Evolutionary conservation across 2,113 vertebrate species (phyloP).

Genomic region (Blennius ocellaris): DNA sequence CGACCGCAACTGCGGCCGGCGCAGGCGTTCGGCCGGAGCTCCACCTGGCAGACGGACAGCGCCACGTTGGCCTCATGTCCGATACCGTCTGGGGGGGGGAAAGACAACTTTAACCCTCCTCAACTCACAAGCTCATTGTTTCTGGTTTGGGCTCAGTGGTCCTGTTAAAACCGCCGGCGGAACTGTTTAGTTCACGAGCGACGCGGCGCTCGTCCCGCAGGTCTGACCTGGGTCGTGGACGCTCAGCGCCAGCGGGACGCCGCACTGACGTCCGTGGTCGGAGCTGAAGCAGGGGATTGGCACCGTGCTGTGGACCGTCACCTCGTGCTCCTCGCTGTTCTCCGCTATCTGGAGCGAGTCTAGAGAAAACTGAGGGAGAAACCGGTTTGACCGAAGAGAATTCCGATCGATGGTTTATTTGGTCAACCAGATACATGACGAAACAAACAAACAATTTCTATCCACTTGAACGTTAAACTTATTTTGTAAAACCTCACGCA

Average conservation of each 20-base stretch:
- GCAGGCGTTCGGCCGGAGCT: slow-evolving; percentile 73
- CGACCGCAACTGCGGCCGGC: slow-evolving; percentile 70
- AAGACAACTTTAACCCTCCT: slow-evolving; percentile 28
- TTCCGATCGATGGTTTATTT: background rate
- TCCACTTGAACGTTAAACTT: too few species aligned
- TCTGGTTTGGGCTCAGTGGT: too few species aligned
- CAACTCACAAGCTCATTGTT: too few species aligned
- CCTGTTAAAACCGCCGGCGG: too few species aligned
- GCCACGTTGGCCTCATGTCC: slow-evolving; percentile 67
- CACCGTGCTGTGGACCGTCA: slow-evolving; percentile 85
- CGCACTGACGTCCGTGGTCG: slow-evolving; percentile 71
- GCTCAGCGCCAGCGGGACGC: slow-evolving; percentile 80
- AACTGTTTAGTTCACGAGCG: too few species aligned
- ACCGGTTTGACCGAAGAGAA: background rate
- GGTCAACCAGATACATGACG: too few species aligned
- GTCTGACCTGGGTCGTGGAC: slow-evolving; percentile 80
- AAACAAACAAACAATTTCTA: too few species aligned
- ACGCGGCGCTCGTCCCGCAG: background rate
- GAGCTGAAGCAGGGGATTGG: slow-evolving; percentile 76
- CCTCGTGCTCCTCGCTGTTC: slow-evolving; percentile 81
- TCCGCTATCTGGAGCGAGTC: slow-evolving; percentile 84
- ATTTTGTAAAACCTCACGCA: too few species aligned
- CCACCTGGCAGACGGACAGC: slow-evolving; percentile 83
- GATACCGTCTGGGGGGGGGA: slow-evolving; percentile 71
- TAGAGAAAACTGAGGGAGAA: slow-evolving; percentile 80